A percentile compares a stretch with the other conserved stretches of the same genome.
Evolutionary conservation across 1,140 invertebrate species (phyloP).

Genomic region (Yoshiicerus persimilis): DNA sequence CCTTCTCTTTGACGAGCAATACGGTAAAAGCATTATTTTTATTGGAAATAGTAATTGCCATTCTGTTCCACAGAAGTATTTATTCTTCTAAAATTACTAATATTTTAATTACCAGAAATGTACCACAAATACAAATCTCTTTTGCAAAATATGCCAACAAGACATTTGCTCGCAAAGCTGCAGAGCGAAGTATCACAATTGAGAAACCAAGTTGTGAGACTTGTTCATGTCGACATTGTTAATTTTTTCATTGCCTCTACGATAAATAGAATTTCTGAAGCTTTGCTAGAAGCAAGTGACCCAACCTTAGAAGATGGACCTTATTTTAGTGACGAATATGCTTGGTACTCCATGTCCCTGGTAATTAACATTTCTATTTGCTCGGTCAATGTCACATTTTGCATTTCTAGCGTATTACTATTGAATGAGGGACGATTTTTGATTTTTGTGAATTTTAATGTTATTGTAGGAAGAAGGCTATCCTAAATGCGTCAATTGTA

Average conservation of each 20-base stretch:
- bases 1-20: constrained; percentile 82
- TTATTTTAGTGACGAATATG: constrained; percentile 56
- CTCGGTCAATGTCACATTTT: too few species aligned
- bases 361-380: background rate
- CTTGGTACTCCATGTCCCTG: constrained; percentile 66
- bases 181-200: constrained; percentile 59
- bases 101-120: constrained; percentile 64
- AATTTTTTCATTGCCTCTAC: constrained; percentile 72
- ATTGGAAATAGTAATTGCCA: too few species aligned
- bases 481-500: constrained; percentile 64
- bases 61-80: background rate
- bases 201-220: constrained; percentile 64
- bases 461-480: constrained; percentile 47
- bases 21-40: constrained; percentile 67
- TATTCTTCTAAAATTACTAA: background rate
- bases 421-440: background rate
- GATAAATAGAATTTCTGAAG: constrained; percentile 60
- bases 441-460: too few species aligned
- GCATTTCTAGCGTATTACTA: too few species aligned
- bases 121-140: constrained; percentile 89
- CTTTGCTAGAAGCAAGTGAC: constrained; percentile 61
- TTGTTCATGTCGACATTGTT: constrained; percentile 79
- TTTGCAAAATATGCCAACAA: constrained; percentile 79
- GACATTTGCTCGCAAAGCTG: constrained; percentile 70
- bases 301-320: constrained; percentile 37